Evolutionary conservation across 2,888 invertebrate genomes (phyloP).

Genomic region (Linnaemya vulpina): DNA sequence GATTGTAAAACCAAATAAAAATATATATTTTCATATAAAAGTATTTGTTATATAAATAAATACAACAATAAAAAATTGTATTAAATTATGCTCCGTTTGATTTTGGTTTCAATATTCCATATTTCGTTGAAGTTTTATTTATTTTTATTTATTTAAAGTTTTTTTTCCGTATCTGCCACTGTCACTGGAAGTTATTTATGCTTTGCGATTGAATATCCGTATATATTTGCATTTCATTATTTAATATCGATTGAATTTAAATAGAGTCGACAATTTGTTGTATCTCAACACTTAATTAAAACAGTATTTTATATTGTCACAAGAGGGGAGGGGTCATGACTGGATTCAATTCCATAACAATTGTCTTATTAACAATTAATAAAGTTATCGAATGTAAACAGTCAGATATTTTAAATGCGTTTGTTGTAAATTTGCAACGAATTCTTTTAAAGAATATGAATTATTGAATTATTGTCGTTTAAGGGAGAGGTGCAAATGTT

Average conservation of each 20-base stretch:
- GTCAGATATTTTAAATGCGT: not conserved
- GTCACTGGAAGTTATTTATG: constrained; percentile 30
- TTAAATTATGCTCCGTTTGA: constrained; percentile 64
- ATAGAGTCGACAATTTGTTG: constrained; percentile 58
- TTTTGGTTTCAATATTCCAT: constrained; percentile 45
- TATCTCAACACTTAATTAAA: constrained; percentile 48
- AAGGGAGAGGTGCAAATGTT: no score
- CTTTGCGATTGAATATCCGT: constrained; percentile 14
- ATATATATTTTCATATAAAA: not conserved
- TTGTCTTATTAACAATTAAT: constrained; percentile 53
- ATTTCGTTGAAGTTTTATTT: constrained; percentile 5
- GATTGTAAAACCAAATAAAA: not conserved
- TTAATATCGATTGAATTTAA: constrained; percentile 47
- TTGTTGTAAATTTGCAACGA: not conserved
- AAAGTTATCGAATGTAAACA: constrained; percentile 32
- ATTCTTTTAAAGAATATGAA: not conserved
- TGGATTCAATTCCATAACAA: constrained; percentile 31
- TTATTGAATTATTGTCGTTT: not conserved
- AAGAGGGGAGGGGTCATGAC: constrained; percentile 8
- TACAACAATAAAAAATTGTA: constrained; percentile 39
- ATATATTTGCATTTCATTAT: constrained; percentile 13
- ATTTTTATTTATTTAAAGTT: not conserved
- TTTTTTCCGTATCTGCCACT: not conserved
- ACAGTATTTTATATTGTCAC: not conserved
- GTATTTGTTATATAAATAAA: not conserved